Conservation (phyloP, 2,888 invertebrate species). For the Hemistola chrysoprasaria region DNA sequence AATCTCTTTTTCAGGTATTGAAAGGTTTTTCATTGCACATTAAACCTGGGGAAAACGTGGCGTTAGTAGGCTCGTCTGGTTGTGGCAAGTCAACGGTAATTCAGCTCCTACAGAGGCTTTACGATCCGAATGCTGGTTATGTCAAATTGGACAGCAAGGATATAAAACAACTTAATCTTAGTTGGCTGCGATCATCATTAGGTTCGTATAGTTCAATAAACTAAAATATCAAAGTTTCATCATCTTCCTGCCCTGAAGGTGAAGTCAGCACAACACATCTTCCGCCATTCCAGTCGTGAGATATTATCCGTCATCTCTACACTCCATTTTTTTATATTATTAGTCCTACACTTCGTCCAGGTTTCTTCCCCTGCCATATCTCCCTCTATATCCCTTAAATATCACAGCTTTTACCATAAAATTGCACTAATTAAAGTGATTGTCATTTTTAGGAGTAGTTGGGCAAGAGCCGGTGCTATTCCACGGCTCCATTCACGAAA, state of each 20-base stretch:
- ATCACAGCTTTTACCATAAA: no score
- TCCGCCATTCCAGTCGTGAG: no score
- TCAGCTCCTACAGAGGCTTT: constrained; percentile 88
- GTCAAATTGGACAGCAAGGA: constrained; percentile 86
- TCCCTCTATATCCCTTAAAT: no score
- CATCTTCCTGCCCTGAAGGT: no score
- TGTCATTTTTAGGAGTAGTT: constrained; percentile 83
- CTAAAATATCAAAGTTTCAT: constrained; percentile 18
- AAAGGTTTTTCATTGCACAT: constrained; percentile 85
- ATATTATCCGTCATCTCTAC: no score
- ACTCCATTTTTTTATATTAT: no score
- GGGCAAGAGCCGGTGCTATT: constrained; percentile 95
- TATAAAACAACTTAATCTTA: constrained; percentile 85
- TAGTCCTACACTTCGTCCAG: no score
- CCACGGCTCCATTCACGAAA: constrained; percentile 87
- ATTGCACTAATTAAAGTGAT: background rate
- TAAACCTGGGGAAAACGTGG: constrained; percentile 86
- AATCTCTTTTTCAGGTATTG: constrained; percentile 83
- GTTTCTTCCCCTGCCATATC: no score
- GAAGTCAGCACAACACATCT: no score
- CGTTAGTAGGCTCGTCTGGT: constrained; percentile 88
- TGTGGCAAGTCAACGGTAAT: constrained; percentile 92
- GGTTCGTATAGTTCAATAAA: constrained; percentile 52
- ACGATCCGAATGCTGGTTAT: constrained; percentile 83
- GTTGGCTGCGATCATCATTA: constrained; percentile 89